Conservation (phyloP, 2,797 vertebrate species). For the Trichosurus vulpecula region DNA sequence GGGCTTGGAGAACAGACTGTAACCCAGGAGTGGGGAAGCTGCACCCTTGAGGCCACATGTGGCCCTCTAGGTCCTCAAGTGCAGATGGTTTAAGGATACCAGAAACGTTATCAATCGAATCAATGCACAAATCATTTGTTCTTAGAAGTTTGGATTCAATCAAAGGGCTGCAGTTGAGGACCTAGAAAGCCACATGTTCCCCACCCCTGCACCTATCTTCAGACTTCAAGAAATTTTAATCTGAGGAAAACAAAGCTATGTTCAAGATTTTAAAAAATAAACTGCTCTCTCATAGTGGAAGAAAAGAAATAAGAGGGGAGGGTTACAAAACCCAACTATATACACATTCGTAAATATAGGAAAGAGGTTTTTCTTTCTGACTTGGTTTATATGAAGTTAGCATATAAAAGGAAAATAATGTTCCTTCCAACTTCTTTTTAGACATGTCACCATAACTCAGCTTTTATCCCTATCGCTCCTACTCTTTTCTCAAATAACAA, state of each 20-base stretch:
- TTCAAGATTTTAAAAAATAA: neutral
- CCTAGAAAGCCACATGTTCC: too few species aligned
- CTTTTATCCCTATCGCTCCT: neutral
- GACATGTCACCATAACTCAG: neutral
- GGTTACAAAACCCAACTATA: neutral
- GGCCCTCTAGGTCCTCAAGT: too few species aligned
- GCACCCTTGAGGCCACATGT: too few species aligned
- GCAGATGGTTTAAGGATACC: too few species aligned
- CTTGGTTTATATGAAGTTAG: constrained; percentile 9
- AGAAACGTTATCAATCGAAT: too few species aligned
- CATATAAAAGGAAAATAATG: constrained; percentile 43
- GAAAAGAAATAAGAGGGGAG: fast-evolving
- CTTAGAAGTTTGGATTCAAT: too few species aligned
- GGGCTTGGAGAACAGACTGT: constrained; percentile 22
- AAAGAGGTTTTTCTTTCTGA: constrained; percentile 21
- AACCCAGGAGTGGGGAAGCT: neutral
- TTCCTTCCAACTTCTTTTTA: neutral
- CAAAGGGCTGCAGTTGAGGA: too few species aligned
- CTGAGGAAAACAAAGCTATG: neutral
- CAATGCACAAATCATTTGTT: too few species aligned
- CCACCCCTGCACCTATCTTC: neutral
- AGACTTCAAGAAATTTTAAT: neutral
- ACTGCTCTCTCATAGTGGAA: neutral
- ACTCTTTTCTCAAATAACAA: neutral
- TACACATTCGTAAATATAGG: neutral